Percentiles rank a stretch among this genome's conserved stretches.
These are phyloP conservation scores for Osmerus eperlanus DNA, from an alignment of 2,113 vertebrate species.

Conservation along the genomic window DNA sequence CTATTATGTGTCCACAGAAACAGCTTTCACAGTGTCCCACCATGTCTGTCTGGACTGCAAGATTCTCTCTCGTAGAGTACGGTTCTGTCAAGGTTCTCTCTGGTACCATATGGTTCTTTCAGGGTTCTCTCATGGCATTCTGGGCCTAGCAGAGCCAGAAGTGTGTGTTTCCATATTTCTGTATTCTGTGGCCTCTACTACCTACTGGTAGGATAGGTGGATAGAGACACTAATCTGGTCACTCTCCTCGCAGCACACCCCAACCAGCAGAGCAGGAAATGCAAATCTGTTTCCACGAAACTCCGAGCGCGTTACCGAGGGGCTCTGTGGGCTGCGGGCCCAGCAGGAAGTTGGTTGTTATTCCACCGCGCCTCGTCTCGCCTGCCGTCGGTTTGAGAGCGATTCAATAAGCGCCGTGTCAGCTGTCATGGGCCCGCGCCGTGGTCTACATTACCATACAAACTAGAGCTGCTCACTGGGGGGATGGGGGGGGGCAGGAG, in stretches of 20 bases:
- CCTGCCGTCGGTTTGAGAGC: background rate
- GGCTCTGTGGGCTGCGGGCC: too few species aligned
- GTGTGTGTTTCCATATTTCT: too few species aligned
- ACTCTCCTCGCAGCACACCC: too few species aligned
- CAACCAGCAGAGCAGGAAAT: too few species aligned
- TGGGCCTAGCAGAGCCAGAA: background rate
- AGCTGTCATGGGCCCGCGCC: slow-evolving; percentile 38
- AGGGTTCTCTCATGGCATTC: slow-evolving; percentile 9
- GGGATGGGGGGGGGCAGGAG: background rate
- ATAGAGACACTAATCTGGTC: too few species aligned
- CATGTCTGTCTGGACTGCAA: slow-evolving; percentile 24
- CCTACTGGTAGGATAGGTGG: too few species aligned
- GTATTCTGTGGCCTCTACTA: too few species aligned
- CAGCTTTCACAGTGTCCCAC: slow-evolving; percentile 35
- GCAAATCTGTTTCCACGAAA: too few species aligned
- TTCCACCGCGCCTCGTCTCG: too few species aligned
- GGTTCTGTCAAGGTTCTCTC: slow-evolving; percentile 6
- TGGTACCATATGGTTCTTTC: background rate
- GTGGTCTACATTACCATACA: slow-evolving; percentile 48
- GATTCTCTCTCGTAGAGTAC: background rate
- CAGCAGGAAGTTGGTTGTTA: too few species aligned
- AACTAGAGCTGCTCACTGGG: slow-evolving; percentile 31
- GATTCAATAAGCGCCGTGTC: slow-evolving; percentile 47
- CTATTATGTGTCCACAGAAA: slow-evolving; percentile 45
- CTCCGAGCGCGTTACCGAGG: too few species aligned